Evolutionary conservation across 2,888 invertebrate species (phyloP).

Genomic region (Diachrysia chrysitis): DNA sequence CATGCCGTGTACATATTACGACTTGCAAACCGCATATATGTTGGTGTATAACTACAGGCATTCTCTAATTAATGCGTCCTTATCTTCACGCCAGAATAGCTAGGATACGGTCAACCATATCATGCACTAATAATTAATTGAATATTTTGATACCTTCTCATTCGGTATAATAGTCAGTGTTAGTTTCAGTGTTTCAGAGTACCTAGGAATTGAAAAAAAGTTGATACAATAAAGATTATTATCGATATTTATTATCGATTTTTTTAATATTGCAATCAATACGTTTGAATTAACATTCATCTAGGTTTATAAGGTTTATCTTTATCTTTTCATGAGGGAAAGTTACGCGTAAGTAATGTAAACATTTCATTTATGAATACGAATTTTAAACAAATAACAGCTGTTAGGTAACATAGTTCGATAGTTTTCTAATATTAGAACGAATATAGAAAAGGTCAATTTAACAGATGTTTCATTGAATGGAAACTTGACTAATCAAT

Average conservation of each 20-base stretch:
- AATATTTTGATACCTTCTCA: no score
- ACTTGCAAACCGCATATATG: background rate
- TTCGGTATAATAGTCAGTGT: no score
- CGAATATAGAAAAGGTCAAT: background rate
- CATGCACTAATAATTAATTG: background rate
- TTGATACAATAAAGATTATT: no score
- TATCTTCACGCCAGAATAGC: background rate
- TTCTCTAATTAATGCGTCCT: background rate
- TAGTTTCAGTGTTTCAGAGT: no score
- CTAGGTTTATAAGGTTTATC: background rate
- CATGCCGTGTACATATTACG: background rate
- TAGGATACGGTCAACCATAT: background rate
- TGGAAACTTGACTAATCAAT: background rate
- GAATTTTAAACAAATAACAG: background rate
- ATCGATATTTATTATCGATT: no score
- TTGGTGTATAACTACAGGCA: background rate
- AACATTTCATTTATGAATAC: background rate
- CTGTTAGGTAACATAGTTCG: background rate
- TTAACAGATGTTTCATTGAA: background rate
- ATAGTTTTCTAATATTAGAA: background rate
- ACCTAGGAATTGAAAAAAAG: no score
- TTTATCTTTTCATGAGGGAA: background rate
- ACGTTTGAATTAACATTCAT: no score
- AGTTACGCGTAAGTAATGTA: background rate
- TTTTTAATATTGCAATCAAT: no score